Percentiles rank a stretch among this genome's conserved stretches.
Conservation (phyloP, 1,140 invertebrate genomes). For the Trachymyrmex cornetzi region DNA sequence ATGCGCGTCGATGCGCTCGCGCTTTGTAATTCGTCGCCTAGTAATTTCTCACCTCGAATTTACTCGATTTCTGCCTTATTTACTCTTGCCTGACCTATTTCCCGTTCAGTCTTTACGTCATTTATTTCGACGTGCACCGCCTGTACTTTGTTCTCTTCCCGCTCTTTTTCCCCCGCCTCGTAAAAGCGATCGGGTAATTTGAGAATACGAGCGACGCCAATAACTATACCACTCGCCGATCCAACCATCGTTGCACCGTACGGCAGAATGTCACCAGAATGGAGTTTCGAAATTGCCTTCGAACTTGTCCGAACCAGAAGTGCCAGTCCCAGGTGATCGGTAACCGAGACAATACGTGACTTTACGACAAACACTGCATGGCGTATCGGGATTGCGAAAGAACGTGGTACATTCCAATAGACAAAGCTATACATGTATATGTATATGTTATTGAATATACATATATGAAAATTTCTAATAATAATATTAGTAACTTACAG, state of each 20-base stretch:
- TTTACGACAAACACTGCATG: constrained; percentile 36
- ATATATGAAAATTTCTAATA: background rate
- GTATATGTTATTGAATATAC: background rate
- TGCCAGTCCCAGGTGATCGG: constrained; percentile 73
- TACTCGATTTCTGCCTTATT: constrained; percentile 57
- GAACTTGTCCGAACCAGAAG: constrained; percentile 73
- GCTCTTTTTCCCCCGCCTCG: background rate
- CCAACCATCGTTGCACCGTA: constrained; percentile 20
- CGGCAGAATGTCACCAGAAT: constrained; percentile 33
- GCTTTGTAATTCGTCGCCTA: constrained; percentile 48
- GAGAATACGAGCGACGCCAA: constrained; percentile 46
- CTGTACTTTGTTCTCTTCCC: background rate
- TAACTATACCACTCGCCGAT: constrained; percentile 22
- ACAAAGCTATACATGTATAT: background rate
- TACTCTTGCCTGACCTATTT: constrained; percentile 56
- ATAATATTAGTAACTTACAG: background rate
- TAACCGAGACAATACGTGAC: constrained; percentile 66
- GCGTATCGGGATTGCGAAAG: constrained; percentile 47
- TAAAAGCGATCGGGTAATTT: constrained; percentile 60
- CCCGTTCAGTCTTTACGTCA: constrained; percentile 29
- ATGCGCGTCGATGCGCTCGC: background rate
- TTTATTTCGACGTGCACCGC: constrained; percentile 28
- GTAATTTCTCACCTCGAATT: constrained; percentile 55
- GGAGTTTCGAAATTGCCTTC: constrained; percentile 72
- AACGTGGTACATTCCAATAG: background rate